Conservation (phyloP, 2,113 vertebrate genomes). For the Stegastes partitus region DNA sequence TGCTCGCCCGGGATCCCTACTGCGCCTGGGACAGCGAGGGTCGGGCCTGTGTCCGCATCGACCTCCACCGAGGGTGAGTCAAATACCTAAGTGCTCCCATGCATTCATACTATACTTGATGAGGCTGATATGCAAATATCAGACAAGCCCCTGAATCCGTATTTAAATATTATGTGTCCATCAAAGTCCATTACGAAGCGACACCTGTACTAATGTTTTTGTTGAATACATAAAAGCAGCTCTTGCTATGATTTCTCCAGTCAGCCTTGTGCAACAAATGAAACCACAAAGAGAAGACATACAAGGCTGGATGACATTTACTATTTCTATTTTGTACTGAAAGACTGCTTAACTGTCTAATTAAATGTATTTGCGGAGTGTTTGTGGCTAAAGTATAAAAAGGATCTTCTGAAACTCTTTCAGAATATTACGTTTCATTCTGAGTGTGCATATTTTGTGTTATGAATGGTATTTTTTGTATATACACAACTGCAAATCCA, state of each 20-base stretch:
- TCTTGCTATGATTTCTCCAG: neutral
- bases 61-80: conserved; percentile 87
- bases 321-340: too few species aligned
- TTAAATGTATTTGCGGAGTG: too few species aligned
- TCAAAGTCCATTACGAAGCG: neutral
- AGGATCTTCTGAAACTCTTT: too few species aligned
- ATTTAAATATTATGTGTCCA: neutral
- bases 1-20: conserved; percentile 94
- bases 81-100: neutral
- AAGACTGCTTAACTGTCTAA: too few species aligned
- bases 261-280: neutral
- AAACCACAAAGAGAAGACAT: too few species aligned
- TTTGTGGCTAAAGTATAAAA: too few species aligned
- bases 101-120: neutral
- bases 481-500: too few species aligned
- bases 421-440: too few species aligned
- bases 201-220: neutral
- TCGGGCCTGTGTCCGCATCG: conserved; percentile 89
- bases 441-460: too few species aligned
- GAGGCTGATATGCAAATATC: neutral
- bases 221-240: neutral
- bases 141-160: neutral
- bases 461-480: too few species aligned
- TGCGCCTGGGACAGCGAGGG: conserved; percentile 93
- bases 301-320: too few species aligned